Evolutionary conservation across 2,888 invertebrate species (phyloP), one percentile per base, ranked within the genome.

Genomic region (Cylindroiulus punctatus): DNA sequence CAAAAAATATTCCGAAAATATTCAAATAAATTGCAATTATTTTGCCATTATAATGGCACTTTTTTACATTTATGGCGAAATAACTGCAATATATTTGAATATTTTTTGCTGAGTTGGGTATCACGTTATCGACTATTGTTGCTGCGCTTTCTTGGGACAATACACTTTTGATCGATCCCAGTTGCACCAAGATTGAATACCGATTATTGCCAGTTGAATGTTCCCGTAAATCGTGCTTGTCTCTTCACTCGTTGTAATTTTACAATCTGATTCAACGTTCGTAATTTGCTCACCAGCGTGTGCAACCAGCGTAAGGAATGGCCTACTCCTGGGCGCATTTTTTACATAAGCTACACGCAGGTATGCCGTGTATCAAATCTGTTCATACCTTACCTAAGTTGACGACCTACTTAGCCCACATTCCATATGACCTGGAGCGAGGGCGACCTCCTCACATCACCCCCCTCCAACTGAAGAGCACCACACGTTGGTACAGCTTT

Each of bases 341-440:
- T 52, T 65, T 52, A 52, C n/a, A 4, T 52, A 52, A 52, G 52
- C 52, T n/a, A 52, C 52, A 52, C n/a, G 52, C 4, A 52, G 52
- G 52, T 52, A 52, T 52, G 52, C 52, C 19, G n/a, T 19, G n/a
- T 65, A 57, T 22, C 22, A 65, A 26, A 65, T 65, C 65, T 26
- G 65, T n/a, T n/a, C 65, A 65, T 26, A 65, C 65, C 26, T 65
- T 65, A 65, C 65, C 65, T 65, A 65, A n/a, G 65, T 26, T 65
- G 65, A 65, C n/a, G 65, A 65, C 65, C 65, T 65, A 65, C 65
- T 65, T 65, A 65, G 65, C 65, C 65, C 65, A 26, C 65, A 65
- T 65, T 65, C 65, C 65, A 26, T 26, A 65, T 65, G 65, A 65
- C 65, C 65, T 65, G n/a, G 65, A 65, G 65, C 65, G 65, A 26